phyloP scores from a whole-genome alignment of 64 coral and sea anemone species.

The Pachyseris speciosa region DNA sequence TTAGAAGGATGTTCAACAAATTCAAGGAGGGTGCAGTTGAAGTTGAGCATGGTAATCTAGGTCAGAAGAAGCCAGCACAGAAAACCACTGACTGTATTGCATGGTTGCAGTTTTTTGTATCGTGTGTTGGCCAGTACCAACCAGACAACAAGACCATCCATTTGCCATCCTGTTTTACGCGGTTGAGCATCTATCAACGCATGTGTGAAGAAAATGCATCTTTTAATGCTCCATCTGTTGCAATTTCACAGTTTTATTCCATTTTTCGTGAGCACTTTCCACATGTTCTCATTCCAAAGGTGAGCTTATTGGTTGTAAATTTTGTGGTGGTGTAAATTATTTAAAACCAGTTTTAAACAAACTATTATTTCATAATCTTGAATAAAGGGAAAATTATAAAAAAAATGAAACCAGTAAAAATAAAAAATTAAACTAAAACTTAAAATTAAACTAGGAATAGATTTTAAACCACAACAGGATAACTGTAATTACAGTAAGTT shows the following conservation, averaged over 20 bases:
- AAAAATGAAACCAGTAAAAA: too few relatives aligned
- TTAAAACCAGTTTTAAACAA: too few relatives aligned
- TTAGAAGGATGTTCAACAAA: slow-evolving; percentile 19
- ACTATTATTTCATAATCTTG: too few relatives aligned
- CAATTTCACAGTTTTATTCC: slow-evolving; percentile 11
- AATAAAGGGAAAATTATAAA: too few relatives aligned
- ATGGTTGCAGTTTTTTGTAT: slow-evolving; percentile 38
- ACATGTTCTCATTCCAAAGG: slow-evolving; percentile 46
- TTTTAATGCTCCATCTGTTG: neutral
- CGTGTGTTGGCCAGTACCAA: slow-evolving; percentile 19
- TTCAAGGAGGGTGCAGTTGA: slow-evolving; percentile 1
- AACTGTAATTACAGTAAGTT: too few relatives aligned
- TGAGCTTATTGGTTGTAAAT: neutral
- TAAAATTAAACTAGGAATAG: too few relatives aligned
- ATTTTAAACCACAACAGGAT: too few relatives aligned
- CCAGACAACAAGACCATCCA: slow-evolving; percentile 25
- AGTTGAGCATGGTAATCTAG: slow-evolving; percentile 50
- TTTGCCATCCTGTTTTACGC: slow-evolving; percentile 39
- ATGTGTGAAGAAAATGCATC: slow-evolving; percentile 2
- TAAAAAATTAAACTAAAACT: too few relatives aligned
- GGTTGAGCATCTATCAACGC: neutral
- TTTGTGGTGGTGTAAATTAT: neutral
- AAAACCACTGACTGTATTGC: slow-evolving; percentile 29
- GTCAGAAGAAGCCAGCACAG: neutral
- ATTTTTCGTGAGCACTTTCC: slow-evolving; percentile 26